Conservation (phyloP, 2,113 vertebrate species). For the Thymallus thymallus region DNA sequence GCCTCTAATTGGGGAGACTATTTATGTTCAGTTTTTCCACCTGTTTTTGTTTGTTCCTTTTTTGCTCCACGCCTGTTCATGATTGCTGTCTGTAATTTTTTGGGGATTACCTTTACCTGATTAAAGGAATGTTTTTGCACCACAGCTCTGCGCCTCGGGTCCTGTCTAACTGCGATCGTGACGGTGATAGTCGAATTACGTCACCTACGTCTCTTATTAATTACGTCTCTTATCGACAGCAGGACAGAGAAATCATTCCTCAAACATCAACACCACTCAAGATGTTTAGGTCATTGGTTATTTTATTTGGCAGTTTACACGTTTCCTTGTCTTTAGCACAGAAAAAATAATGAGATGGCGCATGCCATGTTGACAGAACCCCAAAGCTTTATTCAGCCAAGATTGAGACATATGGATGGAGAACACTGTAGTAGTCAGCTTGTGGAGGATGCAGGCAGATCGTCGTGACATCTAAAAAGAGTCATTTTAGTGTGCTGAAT, state of each 20-base stretch:
- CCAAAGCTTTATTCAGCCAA: conserved; percentile 72
- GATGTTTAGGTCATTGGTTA: conserved; percentile 25
- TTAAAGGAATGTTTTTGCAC: no score
- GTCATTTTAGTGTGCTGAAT: conserved; percentile 62
- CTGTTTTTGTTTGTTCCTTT: no score
- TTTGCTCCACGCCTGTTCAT: no score
- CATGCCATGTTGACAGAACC: conserved; percentile 73
- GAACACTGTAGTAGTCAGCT: conserved; percentile 65
- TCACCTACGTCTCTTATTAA: no score
- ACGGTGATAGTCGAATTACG: no score
- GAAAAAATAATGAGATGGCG: conserved; percentile 59
- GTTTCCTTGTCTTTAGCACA: conserved; percentile 51
- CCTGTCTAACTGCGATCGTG: no score
- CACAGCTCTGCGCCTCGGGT: no score
- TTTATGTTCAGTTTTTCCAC: no score
- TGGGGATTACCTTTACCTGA: no score
- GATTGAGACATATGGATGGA: conserved; percentile 73
- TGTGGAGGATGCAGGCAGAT: conserved; percentile 69
- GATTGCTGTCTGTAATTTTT: no score
- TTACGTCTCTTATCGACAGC: no score
- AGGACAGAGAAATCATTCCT: not conserved
- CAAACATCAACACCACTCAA: conserved; percentile 6
- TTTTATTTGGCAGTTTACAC: conserved; percentile 70
- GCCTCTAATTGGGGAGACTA: no score
- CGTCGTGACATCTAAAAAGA: conserved; percentile 68